Evolutionary conservation across 2,888 invertebrate species (phyloP), one percentile per base, ranked within the genome.

Genomic region (Xanthia icteritia): DNA sequence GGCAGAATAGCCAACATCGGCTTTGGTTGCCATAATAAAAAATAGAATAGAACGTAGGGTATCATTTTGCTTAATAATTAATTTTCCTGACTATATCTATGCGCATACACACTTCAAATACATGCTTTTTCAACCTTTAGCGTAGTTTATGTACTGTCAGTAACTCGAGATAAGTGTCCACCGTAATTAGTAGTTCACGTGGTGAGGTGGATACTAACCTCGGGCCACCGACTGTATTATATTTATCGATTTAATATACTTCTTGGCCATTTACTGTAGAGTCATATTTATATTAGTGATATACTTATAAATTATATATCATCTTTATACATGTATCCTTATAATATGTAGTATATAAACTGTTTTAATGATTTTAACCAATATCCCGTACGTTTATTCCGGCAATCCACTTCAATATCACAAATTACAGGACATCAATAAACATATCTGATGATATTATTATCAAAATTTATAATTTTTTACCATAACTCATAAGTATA

Each of bases 261-360:
- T 82, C 75, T 76, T 79, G 71, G 84, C 76, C 73, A 80, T 88
- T 68, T 86, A 86, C 69, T 84, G 73, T 86, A 73, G 84, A 36
- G 23, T 71, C 27, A 66, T 73, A 63, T 71, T 75, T 69, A 73
- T 64, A 82, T 48, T 45, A 63, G 45, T 63, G 56, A 73, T 73
- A 36, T 84, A 65, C n/a, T 27, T 68, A 64, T 72, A 27, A 56
- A 74, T 39, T 73, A 63, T 77, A 64, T 78, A 71, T 61, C 61
- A 65, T 81, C 48, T 81, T 58, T 76, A 76, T 81, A 77, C 67
- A 64, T 67, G 73, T 73, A 85, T 82, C 63, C 31, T 60, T 85
- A 68, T 82, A 39, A n/a, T 83, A 82, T 83, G 73, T 76, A 76
- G 54, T 75, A 31, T 82, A 71, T 79, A 36, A 56, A 54, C 77